Evolutionary conservation across 2,888 invertebrate species (phyloP).

Genomic region (Ctenicera cuprea): DNA sequence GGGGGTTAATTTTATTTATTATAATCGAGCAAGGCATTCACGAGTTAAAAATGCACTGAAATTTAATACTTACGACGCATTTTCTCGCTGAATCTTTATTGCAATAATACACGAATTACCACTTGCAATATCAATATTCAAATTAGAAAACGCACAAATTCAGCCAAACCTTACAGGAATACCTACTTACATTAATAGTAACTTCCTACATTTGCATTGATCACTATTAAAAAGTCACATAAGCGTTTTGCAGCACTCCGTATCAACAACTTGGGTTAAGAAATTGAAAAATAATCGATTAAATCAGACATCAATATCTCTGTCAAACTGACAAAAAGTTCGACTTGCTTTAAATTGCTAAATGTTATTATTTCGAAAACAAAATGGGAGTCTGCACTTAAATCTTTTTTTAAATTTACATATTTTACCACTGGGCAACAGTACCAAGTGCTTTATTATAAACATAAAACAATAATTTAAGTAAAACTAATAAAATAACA

Average conservation of each 20-base stretch:
- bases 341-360: too few relatives aligned
- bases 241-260: slow-evolving; percentile 37
- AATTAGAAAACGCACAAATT: neutral
- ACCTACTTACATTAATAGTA: slow-evolving; percentile 36
- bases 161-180: slow-evolving; percentile 14
- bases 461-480: slow-evolving; percentile 25
- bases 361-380: too few relatives aligned
- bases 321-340: too few relatives aligned
- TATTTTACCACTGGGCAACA: neutral
- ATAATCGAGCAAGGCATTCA: slow-evolving; percentile 18
- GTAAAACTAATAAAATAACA: slow-evolving; percentile 21
- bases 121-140: neutral
- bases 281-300: neutral
- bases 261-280: neutral
- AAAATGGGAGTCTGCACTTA: too few relatives aligned
- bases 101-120: too few relatives aligned
- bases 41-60: slow-evolving; percentile 7
- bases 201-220: slow-evolving; percentile 31
- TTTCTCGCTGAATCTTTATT: neutral
- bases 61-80: slow-evolving; percentile 18
- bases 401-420: too few relatives aligned
- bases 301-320: neutral
- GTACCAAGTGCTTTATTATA: neutral
- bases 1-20: too few relatives aligned
- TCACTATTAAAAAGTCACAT: slow-evolving; percentile 30